Evolutionary conservation across 2,797 vertebrate species (phyloP), one percentile per base, ranked within the genome.

Genomic region (Malurus leucopterus): DNA sequence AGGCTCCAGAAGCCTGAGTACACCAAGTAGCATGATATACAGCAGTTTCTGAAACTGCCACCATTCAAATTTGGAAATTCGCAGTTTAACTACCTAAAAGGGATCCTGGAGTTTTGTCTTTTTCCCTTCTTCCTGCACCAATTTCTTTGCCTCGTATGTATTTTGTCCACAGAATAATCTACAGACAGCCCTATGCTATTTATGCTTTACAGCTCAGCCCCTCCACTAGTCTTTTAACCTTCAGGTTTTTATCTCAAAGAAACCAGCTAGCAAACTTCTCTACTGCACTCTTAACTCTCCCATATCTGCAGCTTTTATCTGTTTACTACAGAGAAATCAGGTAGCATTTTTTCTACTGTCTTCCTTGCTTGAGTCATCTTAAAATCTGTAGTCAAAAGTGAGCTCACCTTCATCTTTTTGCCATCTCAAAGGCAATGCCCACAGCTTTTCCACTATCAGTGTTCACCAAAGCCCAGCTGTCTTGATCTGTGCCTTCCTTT

Each of bases 161-260:
- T 61, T 85, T 80, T 53, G 2, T 30, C 17, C 54, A 68, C 20
- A 76, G 40, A 83, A 73, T 13, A 19, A n/a, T 41, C 29, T 14
- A 67, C 32, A 57, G 46, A 41, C 59, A 15, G 73, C 38, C 13
- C 19, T 36, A 21, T 30, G 16, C 11, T 73, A 49, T 55, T 82
- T 32, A 41, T 30, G 8, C 9, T 82, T 86, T 67, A 70, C 40
- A 86, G 68, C 27, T 84, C 63, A 65, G 43, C 13, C 27, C 13
- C 46, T 79, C 8, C 49, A 55, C 27, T 46, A 54, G 46, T 76
- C 64, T 90, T 74, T 74, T 32, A 90, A 30, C 43, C 32, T 62
- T 57, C 29, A 49, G 21, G 27, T 26, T 74, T 89, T 90, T 90
- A 85, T 87, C 89, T 87, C 82, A 87, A 89, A 90, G 51, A 87